Evolutionary conservation across 64 coral and sea anemone species (phyloP).

Genomic region (Montipora capricornis): DNA sequence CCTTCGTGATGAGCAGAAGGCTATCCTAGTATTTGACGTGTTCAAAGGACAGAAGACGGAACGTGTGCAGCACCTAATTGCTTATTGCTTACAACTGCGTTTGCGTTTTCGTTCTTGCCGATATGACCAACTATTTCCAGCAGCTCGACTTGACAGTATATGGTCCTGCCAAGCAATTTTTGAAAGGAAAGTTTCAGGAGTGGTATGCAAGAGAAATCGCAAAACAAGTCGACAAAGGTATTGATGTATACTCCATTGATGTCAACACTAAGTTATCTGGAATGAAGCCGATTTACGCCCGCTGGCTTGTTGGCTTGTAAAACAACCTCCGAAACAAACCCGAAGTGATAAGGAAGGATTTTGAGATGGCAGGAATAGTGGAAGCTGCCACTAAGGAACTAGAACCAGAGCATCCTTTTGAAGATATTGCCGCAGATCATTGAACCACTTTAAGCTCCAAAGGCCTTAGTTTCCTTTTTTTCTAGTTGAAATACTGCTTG

Average conservation of each 20-base stretch:
- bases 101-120: slow-evolving; percentile 49
- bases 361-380: slow-evolving; percentile 61
- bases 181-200: slow-evolving; percentile 68
- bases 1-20: slow-evolving; percentile 52
- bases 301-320: slow-evolving; percentile 45
- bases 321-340: slow-evolving; percentile 53
- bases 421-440: slow-evolving; percentile 28
- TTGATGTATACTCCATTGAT: slow-evolving; percentile 6
- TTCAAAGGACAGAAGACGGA: slow-evolving; percentile 65
- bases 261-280: slow-evolving; percentile 51
- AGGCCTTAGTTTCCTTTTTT: not conserved
- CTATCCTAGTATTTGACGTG: slow-evolving; percentile 63
- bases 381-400: slow-evolving; percentile 44
- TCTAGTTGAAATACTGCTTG: not conserved
- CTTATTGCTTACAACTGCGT: slow-evolving; percentile 44
- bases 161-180: slow-evolving; percentile 57
- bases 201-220: slow-evolving; percentile 49
- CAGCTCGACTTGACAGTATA: slow-evolving; percentile 59
- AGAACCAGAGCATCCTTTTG: slow-evolving; percentile 42
- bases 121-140: slow-evolving; percentile 64
- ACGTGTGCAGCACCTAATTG: slow-evolving; percentile 39
- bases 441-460: not conserved
- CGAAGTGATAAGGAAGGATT: slow-evolving; percentile 43
- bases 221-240: not conserved
- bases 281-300: slow-evolving; percentile 55